Evolutionary conservation across 2,888 invertebrate genomes (phyloP), one percentile per base, ranked within the genome.

Genomic region (Eristalinus sepulchralis): DNA sequence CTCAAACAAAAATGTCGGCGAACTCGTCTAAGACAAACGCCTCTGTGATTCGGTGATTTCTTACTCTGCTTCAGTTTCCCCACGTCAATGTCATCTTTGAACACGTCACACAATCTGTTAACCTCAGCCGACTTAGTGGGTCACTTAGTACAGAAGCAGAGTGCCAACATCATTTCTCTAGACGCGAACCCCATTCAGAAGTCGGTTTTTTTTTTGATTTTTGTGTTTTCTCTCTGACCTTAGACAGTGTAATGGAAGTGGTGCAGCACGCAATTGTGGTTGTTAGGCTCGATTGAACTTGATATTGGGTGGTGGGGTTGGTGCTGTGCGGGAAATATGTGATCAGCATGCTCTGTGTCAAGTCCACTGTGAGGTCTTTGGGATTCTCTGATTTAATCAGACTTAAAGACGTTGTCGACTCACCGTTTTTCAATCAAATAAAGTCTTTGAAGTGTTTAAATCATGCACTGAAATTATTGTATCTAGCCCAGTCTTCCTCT

Each of bases 51-150:
- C 39, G 64, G 67, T 67, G 73, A 62, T 47, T 68, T 60, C 47
- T 36, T 27, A 39, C 6, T 66, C 27, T 31, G n/a, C 34, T 36
- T 57, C 11, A 8, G 47, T 62, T 34, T 63, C 59, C 36, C 39
- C 20, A 71, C 67, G 33, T 82, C 84, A 85, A 85, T 85, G 84
- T 85, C 81, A 82, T 77, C 36, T 63, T 64, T 62, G 11, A 53
- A 24, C 24, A 62, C 59, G 34, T 60, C 59, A 62, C 60, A 63
- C 62, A 76, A 68, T 57, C 60, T 39, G 57, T 82, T 72, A 84
- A 81, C 63, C 72, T 63, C 20, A 63, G 63, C 4, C 34, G 20
- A 67, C 36, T 70, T 67, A 59, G 59, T 84, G 24, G 84, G 71
- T 72, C 53, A 72, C 13, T 64, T 17, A 10, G 6, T 55, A 13